Evolutionary conservation across 92 coral and sea anemone genomes (phyloP), one percentile per base, ranked within the genome.

Genomic region (Actinostola sp.): DNA sequence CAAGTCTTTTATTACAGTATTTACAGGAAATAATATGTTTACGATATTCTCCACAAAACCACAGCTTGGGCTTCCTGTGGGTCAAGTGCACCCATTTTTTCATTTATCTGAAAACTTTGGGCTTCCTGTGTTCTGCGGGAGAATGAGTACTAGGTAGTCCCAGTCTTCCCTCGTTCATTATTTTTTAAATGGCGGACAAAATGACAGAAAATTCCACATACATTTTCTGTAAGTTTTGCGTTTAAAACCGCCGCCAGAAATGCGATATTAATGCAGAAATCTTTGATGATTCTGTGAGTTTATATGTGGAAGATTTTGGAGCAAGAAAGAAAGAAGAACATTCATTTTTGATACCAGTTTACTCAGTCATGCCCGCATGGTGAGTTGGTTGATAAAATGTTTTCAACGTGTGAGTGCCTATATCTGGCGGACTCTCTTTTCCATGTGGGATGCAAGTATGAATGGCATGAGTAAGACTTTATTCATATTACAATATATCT

Each of bases 171-270:
- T 17, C 73, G 29, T 49, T 8, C 27, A 29, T 0, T 28, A 32
- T 31, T 32, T 70, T 34, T 64, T 53, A 70, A 17, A 70, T 70
- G 76, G 76, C 76, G 76, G 76, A 54, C 29, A 51, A 52, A 32
- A 8, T 48, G 39, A 17, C 34, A 7, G 9, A 2, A 45, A 66
- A 66, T 43, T 20, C 0, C 41, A 1, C 21, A n/a, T n/a, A n/a
- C n/a, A n/a, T n/a, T n/a, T n/a, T n/a, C n/a, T n/a, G n/a, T 7
- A 43, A 27, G n/a, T 21, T n/a, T 63, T 1, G 1, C 23, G 13
- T n/a, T 1, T 28, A 29, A 66, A n/a, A 66, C 3, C 3, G 14
- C 0, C 10, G 36, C 19, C 29, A 27, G 15, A 28, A 9, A 30
- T 57, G 19, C 7, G 10, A 13, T 28, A 30, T 17, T 28, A 27